Base-by-base conservation (phyloP, 2,797 vertebrate species). In the Gymnocypris eckloni region DNA sequence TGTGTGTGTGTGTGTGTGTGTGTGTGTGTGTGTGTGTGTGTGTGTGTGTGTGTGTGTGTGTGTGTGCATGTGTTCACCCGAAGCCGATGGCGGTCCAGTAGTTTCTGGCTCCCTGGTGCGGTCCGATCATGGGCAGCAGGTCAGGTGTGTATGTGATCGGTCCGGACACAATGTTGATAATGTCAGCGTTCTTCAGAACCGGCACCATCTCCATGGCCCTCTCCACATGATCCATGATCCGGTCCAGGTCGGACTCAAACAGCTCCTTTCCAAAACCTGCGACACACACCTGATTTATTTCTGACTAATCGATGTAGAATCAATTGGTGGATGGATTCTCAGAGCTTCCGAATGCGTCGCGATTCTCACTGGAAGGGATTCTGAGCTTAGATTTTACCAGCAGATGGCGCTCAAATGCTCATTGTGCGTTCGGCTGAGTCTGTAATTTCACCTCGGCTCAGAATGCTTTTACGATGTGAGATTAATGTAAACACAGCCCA, bases 81-180 rank as follows among this genome's bases (percentile, higher is more conserved):
- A 99, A 99, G 85, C 98, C 98, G 45, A 98, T 93, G 82, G 98
- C 98, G 0, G 97, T 95, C 98, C 98, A 99, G 93, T 99, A 99
- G 95, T 99, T 99, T 88, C 89, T 94, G 73, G 95, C 93, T 43
- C 97, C 97, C 33, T 97, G 96, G 89, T 98, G 96, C 22, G 98
- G 98, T 80, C 98, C 98, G 6, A 98, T 95, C 97, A 99, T 98
- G 50, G 98, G 98, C 88, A 98, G 94, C 77, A 99, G 96, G 92
- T 99, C 98, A 8, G 98, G 98, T 86, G 97, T 97, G 91, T 99
- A 99, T 0, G 98, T 99, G 91, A 99, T 99, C 15, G 98, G 98
- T 73, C 98, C 98, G 0, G 98, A 96, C 91, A 99, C 95, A 0
- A 97, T 92, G 89, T 98, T 99, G 88, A 99, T 91, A 86, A 99